These are phyloP conservation scores for Ectobius pallidus DNA, from an alignment of 2,888 invertebrate species.

Conservation along the genomic window DNA sequence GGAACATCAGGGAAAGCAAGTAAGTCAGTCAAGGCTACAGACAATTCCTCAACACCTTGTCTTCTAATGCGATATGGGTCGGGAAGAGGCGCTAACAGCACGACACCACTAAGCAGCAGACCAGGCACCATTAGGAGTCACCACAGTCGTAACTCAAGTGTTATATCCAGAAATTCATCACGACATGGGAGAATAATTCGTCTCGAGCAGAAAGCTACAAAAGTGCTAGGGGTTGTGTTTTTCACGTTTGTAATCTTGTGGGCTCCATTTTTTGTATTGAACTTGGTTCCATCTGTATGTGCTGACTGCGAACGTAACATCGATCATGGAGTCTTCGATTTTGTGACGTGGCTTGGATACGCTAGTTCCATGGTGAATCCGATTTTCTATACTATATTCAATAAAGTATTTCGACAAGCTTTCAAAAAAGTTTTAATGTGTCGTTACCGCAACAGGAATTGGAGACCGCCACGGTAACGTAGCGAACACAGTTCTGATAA, in stretches of 20 bases:
- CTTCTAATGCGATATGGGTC: slow-evolving; percentile 50
- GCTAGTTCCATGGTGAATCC: slow-evolving; percentile 95
- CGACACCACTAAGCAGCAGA: slow-evolving; percentile 39
- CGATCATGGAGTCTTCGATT: slow-evolving; percentile 80
- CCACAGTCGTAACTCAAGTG: slow-evolving; percentile 80
- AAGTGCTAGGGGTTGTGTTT: slow-evolving; percentile 92
- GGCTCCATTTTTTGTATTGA: slow-evolving; percentile 95
- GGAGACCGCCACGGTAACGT: slow-evolving; percentile 39
- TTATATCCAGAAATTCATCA: slow-evolving; percentile 75
- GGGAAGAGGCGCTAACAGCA: slow-evolving; percentile 19
- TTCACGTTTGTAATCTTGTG: slow-evolving; percentile 93
- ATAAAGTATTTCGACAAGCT: slow-evolving; percentile 90
- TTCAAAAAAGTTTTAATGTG: slow-evolving; percentile 86
- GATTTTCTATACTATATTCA: slow-evolving; percentile 95
- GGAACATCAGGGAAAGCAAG: slow-evolving; percentile 50
- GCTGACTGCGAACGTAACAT: slow-evolving; percentile 77
- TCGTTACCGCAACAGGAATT: slow-evolving; percentile 60
- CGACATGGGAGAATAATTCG: slow-evolving; percentile 83
- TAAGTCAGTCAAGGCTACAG: slow-evolving; percentile 49
- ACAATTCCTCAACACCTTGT: slow-evolving; percentile 63
- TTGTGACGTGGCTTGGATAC: slow-evolving; percentile 92
- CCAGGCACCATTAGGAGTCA: slow-evolving; percentile 69
- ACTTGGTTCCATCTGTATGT: slow-evolving; percentile 84
- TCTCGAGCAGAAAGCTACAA: slow-evolving; percentile 94
- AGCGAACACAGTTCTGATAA: neutral